Percentiles rank a stretch among this genome's conserved stretches.
phyloP scores from a whole-genome alignment of 2,113 vertebrate species.

The Morone saxatilis region DNA sequence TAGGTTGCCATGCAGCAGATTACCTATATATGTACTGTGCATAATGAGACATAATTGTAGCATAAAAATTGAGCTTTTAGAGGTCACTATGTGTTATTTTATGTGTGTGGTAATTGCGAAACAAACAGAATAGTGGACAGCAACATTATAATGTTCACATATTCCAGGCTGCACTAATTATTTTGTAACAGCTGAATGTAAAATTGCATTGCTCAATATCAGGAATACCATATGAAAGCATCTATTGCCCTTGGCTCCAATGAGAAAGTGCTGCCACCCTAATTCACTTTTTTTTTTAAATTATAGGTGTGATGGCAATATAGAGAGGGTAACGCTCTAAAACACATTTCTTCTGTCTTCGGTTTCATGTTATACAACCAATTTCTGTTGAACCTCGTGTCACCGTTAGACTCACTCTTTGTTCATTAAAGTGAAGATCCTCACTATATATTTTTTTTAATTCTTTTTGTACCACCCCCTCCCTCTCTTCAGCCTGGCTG shows the following conservation, averaged over 20 bases:
- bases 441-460: slow-evolving; percentile 51
- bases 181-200: slow-evolving; percentile 38
- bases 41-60: slow-evolving; percentile 40
- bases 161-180: slow-evolving; percentile 16
- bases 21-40: slow-evolving; percentile 36
- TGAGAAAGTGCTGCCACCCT: slow-evolving; percentile 11
- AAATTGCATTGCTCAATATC: slow-evolving; percentile 24
- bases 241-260: slow-evolving; percentile 19
- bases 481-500: slow-evolving; percentile 81
- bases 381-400: slow-evolving; percentile 30
- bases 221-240: slow-evolving; percentile 24
- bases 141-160: background rate
- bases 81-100: slow-evolving; percentile 14
- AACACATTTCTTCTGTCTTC: slow-evolving; percentile 5
- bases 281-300: slow-evolving; percentile 9
- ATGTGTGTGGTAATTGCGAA: slow-evolving; percentile 12
- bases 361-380: slow-evolving; percentile 28
- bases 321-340: slow-evolving; percentile 8
- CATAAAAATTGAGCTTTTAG: slow-evolving; percentile 16
- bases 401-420: slow-evolving; percentile 26
- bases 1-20: slow-evolving; percentile 52
- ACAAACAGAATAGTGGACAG: slow-evolving; percentile 15
- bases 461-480: slow-evolving; percentile 68
- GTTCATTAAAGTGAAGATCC: slow-evolving; percentile 64
- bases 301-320: slow-evolving; percentile 4